A percentile compares a stretch with the other conserved stretches of the same genome.
Conservation (phyloP, 2,888 invertebrate species). For the Cheilosia variabilis region DNA sequence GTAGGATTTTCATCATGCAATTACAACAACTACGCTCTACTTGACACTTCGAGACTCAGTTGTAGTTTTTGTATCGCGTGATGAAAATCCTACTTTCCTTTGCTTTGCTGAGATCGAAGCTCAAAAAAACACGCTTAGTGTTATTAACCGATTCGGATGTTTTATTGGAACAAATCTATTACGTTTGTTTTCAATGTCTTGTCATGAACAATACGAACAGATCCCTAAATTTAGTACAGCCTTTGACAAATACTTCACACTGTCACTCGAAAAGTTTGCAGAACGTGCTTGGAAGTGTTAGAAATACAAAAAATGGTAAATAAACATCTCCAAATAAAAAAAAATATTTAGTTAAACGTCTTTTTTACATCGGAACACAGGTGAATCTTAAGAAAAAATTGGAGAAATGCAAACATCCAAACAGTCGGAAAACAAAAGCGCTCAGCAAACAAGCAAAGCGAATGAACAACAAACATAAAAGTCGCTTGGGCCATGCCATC, state of each 20-base stretch:
- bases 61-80: no score
- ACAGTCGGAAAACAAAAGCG: constrained; percentile 91
- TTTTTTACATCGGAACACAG: constrained; percentile 76
- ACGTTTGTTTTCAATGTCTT: no score
- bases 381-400: constrained; percentile 84
- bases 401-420: constrained; percentile 90
- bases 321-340: background rate
- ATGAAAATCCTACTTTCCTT: no score
- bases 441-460: constrained; percentile 89
- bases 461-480: constrained; percentile 82
- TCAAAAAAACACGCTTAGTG: no score
- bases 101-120: no score
- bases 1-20: no score
- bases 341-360: background rate
- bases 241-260: background rate
- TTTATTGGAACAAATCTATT: no score
- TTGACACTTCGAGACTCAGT: no score
- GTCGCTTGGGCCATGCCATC: constrained; percentile 86
- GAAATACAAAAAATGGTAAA: constrained; percentile 42
- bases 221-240: no score
- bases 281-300: background rate
- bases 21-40: no score
- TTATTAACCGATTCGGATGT: no score
- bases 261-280: background rate
- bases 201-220: no score